These are phyloP conservation scores for Sardina pilchardus DNA, from an alignment of 2,113 vertebrate genomes.

Conservation along the genomic window DNA sequence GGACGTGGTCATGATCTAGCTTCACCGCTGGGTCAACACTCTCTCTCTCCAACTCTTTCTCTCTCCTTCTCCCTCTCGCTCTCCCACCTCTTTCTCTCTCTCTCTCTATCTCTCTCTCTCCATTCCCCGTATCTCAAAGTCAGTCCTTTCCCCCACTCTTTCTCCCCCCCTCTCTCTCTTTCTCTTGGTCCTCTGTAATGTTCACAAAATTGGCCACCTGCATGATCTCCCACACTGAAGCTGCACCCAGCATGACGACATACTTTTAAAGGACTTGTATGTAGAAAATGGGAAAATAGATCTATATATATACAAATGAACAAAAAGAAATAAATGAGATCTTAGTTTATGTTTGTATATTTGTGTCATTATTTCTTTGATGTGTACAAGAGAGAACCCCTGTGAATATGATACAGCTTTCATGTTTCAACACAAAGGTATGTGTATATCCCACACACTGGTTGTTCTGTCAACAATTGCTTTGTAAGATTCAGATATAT, in stretches of 20 bases:
- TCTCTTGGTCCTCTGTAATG: slow-evolving; percentile 57
- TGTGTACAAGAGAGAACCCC: background rate
- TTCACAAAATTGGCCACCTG: slow-evolving; percentile 64
- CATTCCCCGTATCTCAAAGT: background rate
- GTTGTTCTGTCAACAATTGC: background rate
- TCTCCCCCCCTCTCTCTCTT: slow-evolving; percentile 18
- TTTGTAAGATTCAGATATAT: background rate
- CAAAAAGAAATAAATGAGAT: slow-evolving; percentile 75
- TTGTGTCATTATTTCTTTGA: slow-evolving; percentile 52
- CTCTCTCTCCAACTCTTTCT: background rate
- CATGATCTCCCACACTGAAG: slow-evolving; percentile 76
- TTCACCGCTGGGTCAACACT: background rate
- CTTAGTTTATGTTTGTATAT: slow-evolving; percentile 75
- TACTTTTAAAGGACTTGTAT: slow-evolving; percentile 73
- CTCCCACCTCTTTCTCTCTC: background rate
- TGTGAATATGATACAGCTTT: background rate
- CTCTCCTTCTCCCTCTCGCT: background rate
- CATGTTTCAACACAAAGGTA: background rate
- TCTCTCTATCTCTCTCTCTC: background rate
- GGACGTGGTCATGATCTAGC: slow-evolving; percentile 36
- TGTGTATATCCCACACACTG: background rate
- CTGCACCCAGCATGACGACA: slow-evolving; percentile 78
- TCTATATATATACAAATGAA: slow-evolving; percentile 66
- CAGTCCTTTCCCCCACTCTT: slow-evolving; percentile 35
- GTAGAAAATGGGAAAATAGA: slow-evolving; percentile 63